Evolutionary conservation across 92 coral and sea anemone genomes (phyloP).

Genomic region (Zoanthus gigantus): DNA sequence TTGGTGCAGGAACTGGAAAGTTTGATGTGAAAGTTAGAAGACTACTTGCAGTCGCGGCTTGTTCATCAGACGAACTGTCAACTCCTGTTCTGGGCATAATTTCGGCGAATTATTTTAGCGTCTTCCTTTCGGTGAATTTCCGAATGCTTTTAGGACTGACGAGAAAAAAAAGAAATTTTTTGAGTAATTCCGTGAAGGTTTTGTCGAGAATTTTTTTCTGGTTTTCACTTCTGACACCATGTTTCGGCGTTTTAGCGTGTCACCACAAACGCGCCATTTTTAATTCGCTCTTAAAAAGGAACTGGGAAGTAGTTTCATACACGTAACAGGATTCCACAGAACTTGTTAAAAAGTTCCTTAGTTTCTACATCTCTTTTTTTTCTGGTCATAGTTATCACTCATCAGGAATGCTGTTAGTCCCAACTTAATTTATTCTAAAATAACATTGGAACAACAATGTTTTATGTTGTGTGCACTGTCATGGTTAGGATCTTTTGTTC

Average conservation of each 20-base stretch:
- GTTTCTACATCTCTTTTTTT: too few relatives aligned
- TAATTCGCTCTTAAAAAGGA: not conserved
- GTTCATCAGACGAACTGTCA: not conserved
- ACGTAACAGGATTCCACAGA: not conserved
- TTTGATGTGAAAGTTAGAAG: conserved; percentile 16
- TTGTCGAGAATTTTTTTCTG: not conserved
- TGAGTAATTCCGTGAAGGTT: conserved; percentile 4
- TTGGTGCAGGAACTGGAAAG: conserved; percentile 44
- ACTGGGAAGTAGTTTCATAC: not conserved
- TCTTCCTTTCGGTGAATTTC: not conserved
- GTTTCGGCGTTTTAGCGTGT: not conserved
- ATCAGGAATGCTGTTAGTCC: too few relatives aligned
- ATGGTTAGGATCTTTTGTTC: too few relatives aligned
- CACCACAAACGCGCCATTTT: not conserved
- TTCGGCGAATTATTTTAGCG: conserved; percentile 6
- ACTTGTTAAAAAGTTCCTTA: too few relatives aligned
- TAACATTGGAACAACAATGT: too few relatives aligned
- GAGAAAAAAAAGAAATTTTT: not conserved
- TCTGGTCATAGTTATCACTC: too few relatives aligned
- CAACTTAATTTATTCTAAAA: too few relatives aligned
- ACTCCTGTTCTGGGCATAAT: conserved; percentile 2
- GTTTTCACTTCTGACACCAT: conserved; percentile 26
- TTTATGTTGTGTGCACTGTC: too few relatives aligned
- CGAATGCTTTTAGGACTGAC: conserved; percentile 7
- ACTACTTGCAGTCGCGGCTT: conserved; percentile 13